Evolutionary conservation across 2,113 vertebrate genomes (phyloP).

Genomic region (Casuarius casuarius): DNA sequence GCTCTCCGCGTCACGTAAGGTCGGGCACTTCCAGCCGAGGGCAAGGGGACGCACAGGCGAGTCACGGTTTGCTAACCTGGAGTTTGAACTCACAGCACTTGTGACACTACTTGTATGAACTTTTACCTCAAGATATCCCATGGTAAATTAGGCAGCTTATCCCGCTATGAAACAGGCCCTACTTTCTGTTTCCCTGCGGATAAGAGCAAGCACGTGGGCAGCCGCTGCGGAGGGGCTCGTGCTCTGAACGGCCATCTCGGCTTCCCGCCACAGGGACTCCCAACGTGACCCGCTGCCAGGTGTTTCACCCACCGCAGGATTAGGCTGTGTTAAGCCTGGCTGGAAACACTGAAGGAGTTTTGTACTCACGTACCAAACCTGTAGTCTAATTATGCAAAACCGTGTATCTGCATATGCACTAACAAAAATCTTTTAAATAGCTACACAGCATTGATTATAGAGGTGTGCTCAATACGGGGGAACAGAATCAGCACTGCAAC

Average conservation of each 20-base stretch:
- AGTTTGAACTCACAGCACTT: not conserved
- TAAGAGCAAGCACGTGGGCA: not conserved
- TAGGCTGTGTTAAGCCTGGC: not conserved
- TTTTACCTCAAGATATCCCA: not conserved
- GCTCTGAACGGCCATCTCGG: not conserved
- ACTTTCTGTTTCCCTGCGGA: not conserved
- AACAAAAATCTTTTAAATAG: not conserved
- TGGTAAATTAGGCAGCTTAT: not conserved
- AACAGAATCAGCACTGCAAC: not conserved
- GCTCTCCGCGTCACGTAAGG: not conserved
- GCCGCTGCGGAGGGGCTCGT: not conserved
- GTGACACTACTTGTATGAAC: not conserved
- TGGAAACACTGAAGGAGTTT: not conserved
- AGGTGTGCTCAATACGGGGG: accelerated
- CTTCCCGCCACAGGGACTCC: not conserved
- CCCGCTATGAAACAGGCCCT: not conserved
- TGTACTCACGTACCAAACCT: not conserved
- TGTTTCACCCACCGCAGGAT: not conserved
- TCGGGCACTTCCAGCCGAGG: not conserved
- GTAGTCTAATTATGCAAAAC: not conserved
- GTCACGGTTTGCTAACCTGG: accelerated
- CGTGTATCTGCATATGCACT: not conserved
- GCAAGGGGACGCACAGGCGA: accelerated
- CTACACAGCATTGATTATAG: not conserved
- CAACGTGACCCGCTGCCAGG: not conserved